Percentiles rank a stretch among this genome's conserved stretches.
These are phyloP conservation scores for Urocolius indicus DNA, from an alignment of 2,113 vertebrate genomes.

Conservation along the genomic window DNA sequence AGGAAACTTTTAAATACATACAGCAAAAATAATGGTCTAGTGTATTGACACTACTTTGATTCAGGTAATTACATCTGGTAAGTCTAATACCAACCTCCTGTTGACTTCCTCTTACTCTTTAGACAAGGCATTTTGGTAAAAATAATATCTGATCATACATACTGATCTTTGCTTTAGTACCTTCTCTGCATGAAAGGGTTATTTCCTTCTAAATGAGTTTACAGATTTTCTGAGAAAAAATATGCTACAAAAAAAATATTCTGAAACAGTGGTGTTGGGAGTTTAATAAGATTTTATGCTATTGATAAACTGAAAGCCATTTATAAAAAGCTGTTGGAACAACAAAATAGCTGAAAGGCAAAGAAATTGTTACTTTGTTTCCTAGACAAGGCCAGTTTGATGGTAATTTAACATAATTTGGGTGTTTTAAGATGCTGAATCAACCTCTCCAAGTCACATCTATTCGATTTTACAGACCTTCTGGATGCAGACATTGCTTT, in stretches of 20 bases:
- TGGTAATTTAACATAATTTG: background rate
- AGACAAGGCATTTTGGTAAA: background rate
- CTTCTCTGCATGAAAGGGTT: rapidly evolving
- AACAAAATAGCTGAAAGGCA: background rate
- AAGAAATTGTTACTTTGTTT: background rate
- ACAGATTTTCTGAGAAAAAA: background rate
- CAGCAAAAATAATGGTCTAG: background rate
- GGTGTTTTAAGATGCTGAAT: background rate
- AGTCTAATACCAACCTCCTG: background rate
- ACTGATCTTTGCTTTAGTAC: background rate
- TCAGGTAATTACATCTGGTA: background rate
- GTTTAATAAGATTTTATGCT: background rate
- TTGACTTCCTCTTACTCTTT: background rate
- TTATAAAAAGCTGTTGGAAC: background rate
- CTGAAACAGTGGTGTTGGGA: background rate
- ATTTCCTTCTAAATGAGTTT: background rate
- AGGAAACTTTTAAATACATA: background rate
- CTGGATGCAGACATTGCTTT: background rate
- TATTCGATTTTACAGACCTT: background rate
- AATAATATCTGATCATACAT: background rate
- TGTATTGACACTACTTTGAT: background rate
- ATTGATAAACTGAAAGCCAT: background rate
- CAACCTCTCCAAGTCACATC: background rate
- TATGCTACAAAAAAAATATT: rapidly evolving
- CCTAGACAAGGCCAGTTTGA: background rate